A percentile compares a stretch with the other conserved stretches of the same genome.
Evolutionary conservation across 2,113 vertebrate species (phyloP).

Genomic region (Caranx melampygus): DNA sequence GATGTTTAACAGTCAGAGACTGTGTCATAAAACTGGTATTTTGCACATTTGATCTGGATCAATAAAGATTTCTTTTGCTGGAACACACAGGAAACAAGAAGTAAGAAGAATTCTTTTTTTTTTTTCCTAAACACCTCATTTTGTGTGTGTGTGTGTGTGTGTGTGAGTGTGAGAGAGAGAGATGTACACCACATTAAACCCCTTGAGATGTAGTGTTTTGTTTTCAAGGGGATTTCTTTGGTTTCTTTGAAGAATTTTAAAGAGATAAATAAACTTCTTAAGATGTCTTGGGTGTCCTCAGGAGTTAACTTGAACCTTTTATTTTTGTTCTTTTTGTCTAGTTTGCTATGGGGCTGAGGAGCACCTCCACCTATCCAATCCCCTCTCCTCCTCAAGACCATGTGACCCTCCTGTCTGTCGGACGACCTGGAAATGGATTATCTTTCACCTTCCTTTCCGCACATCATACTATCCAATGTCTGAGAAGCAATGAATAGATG

Average conservation of each 20-base stretch:
- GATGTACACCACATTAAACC: not conserved
- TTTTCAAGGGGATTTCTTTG: not conserved
- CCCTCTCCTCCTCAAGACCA: slow-evolving; percentile 19
- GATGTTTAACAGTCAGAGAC: too few relatives aligned
- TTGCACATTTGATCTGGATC: too few relatives aligned
- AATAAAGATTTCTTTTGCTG: too few relatives aligned
- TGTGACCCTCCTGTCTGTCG: slow-evolving; percentile 17
- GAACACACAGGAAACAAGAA: too few relatives aligned
- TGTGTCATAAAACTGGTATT: too few relatives aligned
- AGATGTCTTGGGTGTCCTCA: not conserved
- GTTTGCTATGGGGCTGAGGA: slow-evolving; percentile 85
- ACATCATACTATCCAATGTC: not conserved
- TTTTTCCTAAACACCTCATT: too few relatives aligned
- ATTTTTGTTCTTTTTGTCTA: slow-evolving; percentile 46
- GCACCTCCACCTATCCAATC: slow-evolving; percentile 7
- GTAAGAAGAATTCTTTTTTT: too few relatives aligned
- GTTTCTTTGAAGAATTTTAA: not conserved
- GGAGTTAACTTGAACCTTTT: not conserved
- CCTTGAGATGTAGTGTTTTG: not conserved
- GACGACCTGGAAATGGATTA: slow-evolving; percentile 34
- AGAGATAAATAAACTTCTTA: not conserved
- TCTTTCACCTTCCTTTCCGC: slow-evolving; percentile 21
- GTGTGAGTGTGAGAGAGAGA: too few relatives aligned
- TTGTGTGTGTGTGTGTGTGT: too few relatives aligned
- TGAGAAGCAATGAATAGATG: not conserved